Percentiles rank a stretch among this genome's conserved stretches.
Conservation (phyloP, 2,888 invertebrate genomes). For the Drosophila fungiperda region DNA sequence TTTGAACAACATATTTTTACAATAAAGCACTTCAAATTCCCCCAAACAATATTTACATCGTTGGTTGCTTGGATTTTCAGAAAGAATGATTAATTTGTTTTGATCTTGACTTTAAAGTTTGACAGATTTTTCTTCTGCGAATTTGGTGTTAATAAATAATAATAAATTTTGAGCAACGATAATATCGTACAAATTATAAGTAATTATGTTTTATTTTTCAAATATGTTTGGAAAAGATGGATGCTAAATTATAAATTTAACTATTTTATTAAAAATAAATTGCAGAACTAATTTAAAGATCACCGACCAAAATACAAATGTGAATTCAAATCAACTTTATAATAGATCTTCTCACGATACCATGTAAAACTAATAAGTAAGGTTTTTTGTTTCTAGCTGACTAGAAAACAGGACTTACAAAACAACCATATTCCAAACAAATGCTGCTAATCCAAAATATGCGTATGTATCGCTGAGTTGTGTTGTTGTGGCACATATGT, state of each 20-base stretch:
- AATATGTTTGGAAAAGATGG: neutral
- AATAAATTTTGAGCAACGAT: too few relatives aligned
- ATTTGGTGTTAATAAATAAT: neutral
- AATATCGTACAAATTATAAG: too few relatives aligned
- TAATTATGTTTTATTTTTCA: too few relatives aligned
- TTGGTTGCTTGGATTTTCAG: neutral
- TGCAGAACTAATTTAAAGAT: neutral
- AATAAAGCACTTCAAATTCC: neutral
- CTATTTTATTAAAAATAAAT: neutral
- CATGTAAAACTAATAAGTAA: neutral
- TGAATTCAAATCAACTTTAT: neutral
- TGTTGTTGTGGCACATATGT: slow-evolving; percentile 1
- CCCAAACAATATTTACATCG: neutral
- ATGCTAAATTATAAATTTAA: neutral
- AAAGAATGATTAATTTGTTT: neutral
- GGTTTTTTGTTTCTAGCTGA: neutral
- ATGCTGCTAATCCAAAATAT: slow-evolving; percentile 54
- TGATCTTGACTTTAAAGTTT: neutral
- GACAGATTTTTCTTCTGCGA: neutral
- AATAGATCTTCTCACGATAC: neutral
- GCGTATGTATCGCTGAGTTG: neutral
- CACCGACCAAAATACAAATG: neutral
- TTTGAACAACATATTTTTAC: neutral
- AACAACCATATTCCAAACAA: slow-evolving; percentile 81
- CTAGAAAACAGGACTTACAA: slow-evolving; percentile 73